Evolutionary conservation across 2,113 vertebrate genomes (phyloP), one percentile per base, ranked within the genome.

Genomic region (Brienomyrus brachyistius): DNA sequence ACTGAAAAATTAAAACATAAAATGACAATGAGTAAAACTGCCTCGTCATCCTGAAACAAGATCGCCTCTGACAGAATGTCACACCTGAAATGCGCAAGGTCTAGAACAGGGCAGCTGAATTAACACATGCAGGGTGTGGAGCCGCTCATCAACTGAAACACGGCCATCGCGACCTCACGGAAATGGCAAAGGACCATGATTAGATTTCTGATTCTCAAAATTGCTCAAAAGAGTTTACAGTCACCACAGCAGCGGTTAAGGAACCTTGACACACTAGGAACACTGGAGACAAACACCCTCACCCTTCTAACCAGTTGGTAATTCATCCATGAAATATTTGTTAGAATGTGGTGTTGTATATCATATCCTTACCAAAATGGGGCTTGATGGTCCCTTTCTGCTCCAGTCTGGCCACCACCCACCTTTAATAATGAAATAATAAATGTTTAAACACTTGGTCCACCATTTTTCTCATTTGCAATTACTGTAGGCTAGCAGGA

Each of bases 11-110:
- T 74, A 82, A 82, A 89, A 91, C 90, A 92, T 91, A 93, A 93
- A 92, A 92, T 90, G 94, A 74, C 93, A 45, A 94, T 92, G 92
- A 91, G 93, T 94, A 93, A 93, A 94, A 91, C 90, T 80, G 54
- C 8, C 43, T 13, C 62, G 59, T 70, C 43, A 43, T 80, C 35
- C 35, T 80, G 35, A 80, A 80, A 80, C 13, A 40, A 43, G 31
- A 80, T 80, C 19, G 15, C 70, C 4, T 77, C 70, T 77, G 31
- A 40, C 17, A 43, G 15, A 77, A 40, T 2, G 10, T 40, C 70
- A 77, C 1, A 31, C n/a, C 27, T 70, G 62, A 27, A 4, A 27
- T 70, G 62, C 31, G 62, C 10, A 56, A 27, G 62, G 9, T n/a
- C 62, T 66, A 1, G 10, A 31, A 70, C 3, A 4, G 56, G 56